Evolutionary conservation across 2,113 vertebrate species (phyloP).

Genomic region (Semnornis frantzii): DNA sequence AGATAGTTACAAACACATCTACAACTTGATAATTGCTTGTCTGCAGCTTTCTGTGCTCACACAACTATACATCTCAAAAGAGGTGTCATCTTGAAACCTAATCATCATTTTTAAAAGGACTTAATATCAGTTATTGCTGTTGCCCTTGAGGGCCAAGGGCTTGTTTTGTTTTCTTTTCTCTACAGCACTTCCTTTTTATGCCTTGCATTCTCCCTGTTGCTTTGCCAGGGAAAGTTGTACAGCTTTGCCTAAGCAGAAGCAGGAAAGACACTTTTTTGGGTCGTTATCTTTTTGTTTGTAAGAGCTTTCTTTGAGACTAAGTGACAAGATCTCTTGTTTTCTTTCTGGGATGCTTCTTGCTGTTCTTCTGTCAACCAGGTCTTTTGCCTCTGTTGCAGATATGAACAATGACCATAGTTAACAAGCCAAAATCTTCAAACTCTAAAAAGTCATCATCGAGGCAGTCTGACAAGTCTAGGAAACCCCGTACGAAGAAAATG

Average conservation of each 20-base stretch:
- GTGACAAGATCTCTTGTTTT: not conserved
- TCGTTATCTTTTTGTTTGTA: not conserved
- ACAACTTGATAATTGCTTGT: not conserved
- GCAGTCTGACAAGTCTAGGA: conserved; percentile 76
- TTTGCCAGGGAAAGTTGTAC: not conserved
- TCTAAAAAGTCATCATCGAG: conserved; percentile 85
- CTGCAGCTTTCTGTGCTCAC: not conserved
- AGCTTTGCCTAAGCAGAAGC: not conserved
- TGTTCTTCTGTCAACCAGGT: not conserved
- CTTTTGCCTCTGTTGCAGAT: conserved; percentile 75
- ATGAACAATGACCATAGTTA: conserved; percentile 99
- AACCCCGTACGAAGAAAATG: conserved; percentile 89
- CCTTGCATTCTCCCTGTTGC: not conserved
- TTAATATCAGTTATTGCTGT: not conserved
- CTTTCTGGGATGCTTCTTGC: not conserved
- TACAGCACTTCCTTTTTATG: not conserved
- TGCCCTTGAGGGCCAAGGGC: not conserved
- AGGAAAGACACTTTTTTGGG: not conserved
- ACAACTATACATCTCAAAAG: not conserved
- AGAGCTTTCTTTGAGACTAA: not conserved
- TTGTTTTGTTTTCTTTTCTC: not conserved
- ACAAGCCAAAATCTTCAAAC: conserved; percentile 93
- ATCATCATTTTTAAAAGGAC: not conserved
- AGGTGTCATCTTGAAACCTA: not conserved
- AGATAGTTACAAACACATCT: not conserved